phyloP scores from a whole-genome alignment of 2,888 invertebrate genomes.

The Pteria penguin region DNA sequence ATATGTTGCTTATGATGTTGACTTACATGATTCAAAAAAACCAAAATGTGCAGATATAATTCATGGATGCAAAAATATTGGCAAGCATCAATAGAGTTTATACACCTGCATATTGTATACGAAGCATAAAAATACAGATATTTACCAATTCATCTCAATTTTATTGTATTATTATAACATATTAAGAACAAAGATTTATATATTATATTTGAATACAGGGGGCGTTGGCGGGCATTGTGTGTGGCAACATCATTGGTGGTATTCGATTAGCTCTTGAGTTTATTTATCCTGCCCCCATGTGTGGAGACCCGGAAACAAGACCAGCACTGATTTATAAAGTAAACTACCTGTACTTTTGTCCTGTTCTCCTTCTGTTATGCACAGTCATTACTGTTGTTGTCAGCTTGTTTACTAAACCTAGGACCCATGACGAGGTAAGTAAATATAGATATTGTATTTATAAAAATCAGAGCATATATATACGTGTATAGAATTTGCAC shows the following conservation, averaged over 20 bases:
- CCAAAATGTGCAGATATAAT: no score
- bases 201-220: constrained; percentile 60
- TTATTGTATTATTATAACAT: no score
- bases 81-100: no score
- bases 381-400: constrained; percentile 44
- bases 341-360: constrained; percentile 60
- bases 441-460: neutral
- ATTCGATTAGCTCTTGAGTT: constrained; percentile 79
- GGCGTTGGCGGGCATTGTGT: constrained; percentile 79
- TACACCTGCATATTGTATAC: no score
- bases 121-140: no score
- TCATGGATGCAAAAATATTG: no score
- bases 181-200: no score
- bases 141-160: no score
- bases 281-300: constrained; percentile 74
- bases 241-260: constrained; percentile 77
- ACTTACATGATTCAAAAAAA: no score
- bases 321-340: constrained; percentile 59
- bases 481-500: no score
- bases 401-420: constrained; percentile 49
- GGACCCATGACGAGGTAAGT: constrained; percentile 40
- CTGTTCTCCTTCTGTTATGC: constrained; percentile 47
- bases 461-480: neutral
- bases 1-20: no score
- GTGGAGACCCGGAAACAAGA: constrained; percentile 77